A percentile compares a stretch with the other conserved stretches of the same genome.
phyloP scores from a whole-genome alignment of 2,888 invertebrate species.

The Tineola bisselliella region DNA sequence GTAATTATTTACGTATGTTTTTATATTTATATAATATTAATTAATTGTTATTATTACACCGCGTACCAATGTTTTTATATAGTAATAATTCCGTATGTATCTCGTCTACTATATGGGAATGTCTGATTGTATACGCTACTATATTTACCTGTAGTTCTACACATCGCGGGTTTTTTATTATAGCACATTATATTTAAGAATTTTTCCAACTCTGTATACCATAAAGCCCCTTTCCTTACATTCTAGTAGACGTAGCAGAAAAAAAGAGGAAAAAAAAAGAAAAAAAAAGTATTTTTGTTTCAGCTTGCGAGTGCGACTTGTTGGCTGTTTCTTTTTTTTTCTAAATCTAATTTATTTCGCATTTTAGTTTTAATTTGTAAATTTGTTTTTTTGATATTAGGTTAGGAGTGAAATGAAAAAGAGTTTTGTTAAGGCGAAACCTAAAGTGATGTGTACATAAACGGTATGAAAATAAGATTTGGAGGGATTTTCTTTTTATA shows the following conservation, averaged over 20 bases:
- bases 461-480: neutral
- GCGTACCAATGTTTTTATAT: neutral
- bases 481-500: neutral
- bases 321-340: slow-evolving; percentile 11
- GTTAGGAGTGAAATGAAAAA: slow-evolving; percentile 51
- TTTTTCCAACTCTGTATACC: neutral
- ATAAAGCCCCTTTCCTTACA: neutral
- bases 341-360: slow-evolving; percentile 11
- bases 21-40: no score
- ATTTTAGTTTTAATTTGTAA: neutral
- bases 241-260: neutral
- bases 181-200: neutral
- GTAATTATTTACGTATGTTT: no score
- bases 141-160: neutral
- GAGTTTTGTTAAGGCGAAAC: slow-evolving; percentile 50
- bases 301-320: neutral
- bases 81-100: neutral
- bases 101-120: neutral
- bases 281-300: neutral
- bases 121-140: neutral
- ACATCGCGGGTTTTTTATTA: neutral
- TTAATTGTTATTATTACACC: no score
- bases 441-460: slow-evolving; percentile 28
- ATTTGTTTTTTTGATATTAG: slow-evolving; percentile 24
- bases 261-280: neutral